phyloP scores from a whole-genome alignment of 2,113 vertebrate genomes.

The Pseudois nayaur region DNA sequence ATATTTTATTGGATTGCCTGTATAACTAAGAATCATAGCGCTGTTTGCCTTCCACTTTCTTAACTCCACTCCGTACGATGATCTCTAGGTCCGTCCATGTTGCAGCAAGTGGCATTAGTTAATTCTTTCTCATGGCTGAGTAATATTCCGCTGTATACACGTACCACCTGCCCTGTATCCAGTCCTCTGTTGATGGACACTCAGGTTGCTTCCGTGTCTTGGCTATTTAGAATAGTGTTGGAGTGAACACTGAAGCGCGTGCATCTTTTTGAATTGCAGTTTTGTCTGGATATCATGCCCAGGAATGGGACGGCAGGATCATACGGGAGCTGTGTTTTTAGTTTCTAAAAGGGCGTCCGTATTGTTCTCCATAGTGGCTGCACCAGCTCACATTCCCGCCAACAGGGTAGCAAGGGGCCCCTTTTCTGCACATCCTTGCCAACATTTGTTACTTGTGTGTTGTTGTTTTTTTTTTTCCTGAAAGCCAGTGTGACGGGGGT shows the following conservation, averaged over 20 bases:
- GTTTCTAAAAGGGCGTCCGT: accelerated
- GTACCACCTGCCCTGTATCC: not conserved
- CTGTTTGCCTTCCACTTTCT: not conserved
- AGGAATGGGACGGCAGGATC: not conserved
- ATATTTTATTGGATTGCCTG: not conserved
- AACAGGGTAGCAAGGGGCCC: accelerated
- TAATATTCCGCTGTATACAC: accelerated
- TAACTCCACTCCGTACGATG: accelerated
- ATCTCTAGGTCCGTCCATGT: not conserved
- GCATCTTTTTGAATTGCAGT: not conserved
- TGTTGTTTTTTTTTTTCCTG: not conserved
- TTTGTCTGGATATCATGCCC: not conserved
- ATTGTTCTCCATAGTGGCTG: not conserved
- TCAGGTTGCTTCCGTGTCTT: not conserved
- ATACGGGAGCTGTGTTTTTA: accelerated
- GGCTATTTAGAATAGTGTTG: no score
- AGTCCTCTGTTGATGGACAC: not conserved
- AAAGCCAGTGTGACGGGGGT: not conserved
- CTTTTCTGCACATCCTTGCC: not conserved
- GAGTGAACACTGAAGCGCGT: accelerated
- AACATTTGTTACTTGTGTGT: not conserved
- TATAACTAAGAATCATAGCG: accelerated
- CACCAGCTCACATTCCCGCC: accelerated
- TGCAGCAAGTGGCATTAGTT: accelerated
- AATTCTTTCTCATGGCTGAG: accelerated